Percentiles rank a stretch among this genome's conserved stretches.
phyloP scores from a whole-genome alignment of 2,797 vertebrate species.

The Lepilemur ruficaudatus region DNA sequence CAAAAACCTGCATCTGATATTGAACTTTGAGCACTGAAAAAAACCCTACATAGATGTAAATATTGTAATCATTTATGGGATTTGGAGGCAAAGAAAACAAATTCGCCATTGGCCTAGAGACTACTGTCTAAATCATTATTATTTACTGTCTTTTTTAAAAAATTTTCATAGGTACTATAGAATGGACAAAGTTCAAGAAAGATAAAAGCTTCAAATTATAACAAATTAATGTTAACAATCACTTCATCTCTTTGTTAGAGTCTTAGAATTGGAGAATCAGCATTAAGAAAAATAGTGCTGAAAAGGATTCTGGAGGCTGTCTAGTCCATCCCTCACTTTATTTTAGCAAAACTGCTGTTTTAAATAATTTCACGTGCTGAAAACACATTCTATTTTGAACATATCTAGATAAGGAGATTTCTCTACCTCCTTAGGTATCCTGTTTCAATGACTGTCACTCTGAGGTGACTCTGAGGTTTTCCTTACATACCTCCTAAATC shows the following conservation, averaged over 20 bases:
- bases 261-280: background rate
- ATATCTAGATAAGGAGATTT: constrained; percentile 38
- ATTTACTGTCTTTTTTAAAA: background rate
- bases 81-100: constrained; percentile 28
- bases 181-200: background rate
- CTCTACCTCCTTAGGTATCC: background rate
- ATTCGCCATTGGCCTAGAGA: background rate
- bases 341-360: constrained; percentile 9
- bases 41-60: background rate
- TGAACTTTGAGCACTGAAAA: background rate
- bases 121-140: background rate
- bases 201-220: background rate
- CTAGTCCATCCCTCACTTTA: background rate
- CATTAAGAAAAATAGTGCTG: background rate
- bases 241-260: background rate
- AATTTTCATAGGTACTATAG: background rate
- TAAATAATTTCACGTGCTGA: constrained; percentile 46
- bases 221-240: background rate
- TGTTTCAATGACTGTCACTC: constrained; percentile 45
- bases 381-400: constrained; percentile 59
- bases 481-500: constrained; percentile 36
- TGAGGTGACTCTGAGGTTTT: background rate
- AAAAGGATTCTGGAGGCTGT: background rate
- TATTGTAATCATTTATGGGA: background rate
- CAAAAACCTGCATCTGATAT: background rate